Conservation (phyloP, 2,113 vertebrate genomes). For the Chauna torquata region DNA sequence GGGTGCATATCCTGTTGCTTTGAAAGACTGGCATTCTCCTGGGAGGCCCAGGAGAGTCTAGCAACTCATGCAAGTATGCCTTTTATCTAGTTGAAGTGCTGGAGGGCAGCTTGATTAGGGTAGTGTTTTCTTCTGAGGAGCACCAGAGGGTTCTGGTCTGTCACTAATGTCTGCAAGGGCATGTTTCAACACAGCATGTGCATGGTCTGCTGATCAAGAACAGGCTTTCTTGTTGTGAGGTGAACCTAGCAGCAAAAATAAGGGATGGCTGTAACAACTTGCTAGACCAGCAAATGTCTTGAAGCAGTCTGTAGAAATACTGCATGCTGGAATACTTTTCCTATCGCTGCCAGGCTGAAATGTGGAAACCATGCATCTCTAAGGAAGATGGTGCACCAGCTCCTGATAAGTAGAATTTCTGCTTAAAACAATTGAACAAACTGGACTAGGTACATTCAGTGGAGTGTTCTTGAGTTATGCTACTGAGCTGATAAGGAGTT, state of each 20-base stretch:
- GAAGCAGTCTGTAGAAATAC: too few species aligned
- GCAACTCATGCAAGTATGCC: neutral
- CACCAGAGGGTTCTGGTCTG: neutral
- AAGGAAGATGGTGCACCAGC: neutral
- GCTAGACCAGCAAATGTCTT: neutral
- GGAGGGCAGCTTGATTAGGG: neutral
- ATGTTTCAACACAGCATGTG: accelerated
- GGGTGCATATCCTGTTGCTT: neutral
- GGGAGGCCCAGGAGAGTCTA: neutral
- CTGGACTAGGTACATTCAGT: neutral
- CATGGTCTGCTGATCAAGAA: neutral
- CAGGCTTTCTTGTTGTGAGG: neutral
- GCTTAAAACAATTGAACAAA: neutral
- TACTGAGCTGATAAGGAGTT: neutral
- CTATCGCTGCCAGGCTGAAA: neutral
- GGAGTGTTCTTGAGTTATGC: neutral
- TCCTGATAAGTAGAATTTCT: neutral
- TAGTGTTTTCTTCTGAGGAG: too few species aligned
- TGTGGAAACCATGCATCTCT: accelerated
- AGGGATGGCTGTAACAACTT: neutral
- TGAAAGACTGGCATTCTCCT: neutral
- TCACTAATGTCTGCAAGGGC: neutral
- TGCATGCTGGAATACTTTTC: neutral
- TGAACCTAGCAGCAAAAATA: neutral
- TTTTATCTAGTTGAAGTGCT: neutral